phyloP scores from a whole-genome alignment of 2,113 vertebrate species.

The Tauraco erythrolophus region DNA sequence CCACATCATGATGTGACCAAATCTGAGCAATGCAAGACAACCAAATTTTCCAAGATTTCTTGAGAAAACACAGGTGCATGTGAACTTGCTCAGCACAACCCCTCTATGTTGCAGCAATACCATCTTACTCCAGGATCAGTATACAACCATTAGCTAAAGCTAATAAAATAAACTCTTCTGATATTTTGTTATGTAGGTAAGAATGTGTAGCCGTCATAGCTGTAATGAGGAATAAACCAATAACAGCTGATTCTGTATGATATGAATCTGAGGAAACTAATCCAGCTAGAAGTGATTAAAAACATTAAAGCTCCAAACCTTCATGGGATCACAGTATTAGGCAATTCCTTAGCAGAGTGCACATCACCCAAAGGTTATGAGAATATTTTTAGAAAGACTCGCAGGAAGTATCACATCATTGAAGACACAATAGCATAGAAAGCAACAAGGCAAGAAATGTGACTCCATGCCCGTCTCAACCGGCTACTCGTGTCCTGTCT shows the following conservation, averaged over 20 bases:
- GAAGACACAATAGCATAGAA: neutral
- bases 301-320: neutral
- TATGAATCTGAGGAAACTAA: conserved; percentile 11
- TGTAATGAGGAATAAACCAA: neutral
- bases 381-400: neutral
- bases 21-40: neutral
- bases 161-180: conserved; percentile 6
- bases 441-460: neutral
- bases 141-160: neutral
- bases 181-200: neutral
- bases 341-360: neutral
- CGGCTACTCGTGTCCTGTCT: neutral
- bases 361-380: neutral
- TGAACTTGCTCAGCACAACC: neutral
- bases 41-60: neutral
- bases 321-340: neutral
- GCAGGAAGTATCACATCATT: neutral
- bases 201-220: neutral
- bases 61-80: neutral
- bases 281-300: neutral
- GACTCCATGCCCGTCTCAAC: accelerated
- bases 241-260: neutral
- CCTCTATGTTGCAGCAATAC: neutral
- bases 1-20: neutral
- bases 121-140: neutral